Evolutionary conservation across 2,113 vertebrate genomes (phyloP).

Genomic region (Salvelinus fontinalis): DNA sequence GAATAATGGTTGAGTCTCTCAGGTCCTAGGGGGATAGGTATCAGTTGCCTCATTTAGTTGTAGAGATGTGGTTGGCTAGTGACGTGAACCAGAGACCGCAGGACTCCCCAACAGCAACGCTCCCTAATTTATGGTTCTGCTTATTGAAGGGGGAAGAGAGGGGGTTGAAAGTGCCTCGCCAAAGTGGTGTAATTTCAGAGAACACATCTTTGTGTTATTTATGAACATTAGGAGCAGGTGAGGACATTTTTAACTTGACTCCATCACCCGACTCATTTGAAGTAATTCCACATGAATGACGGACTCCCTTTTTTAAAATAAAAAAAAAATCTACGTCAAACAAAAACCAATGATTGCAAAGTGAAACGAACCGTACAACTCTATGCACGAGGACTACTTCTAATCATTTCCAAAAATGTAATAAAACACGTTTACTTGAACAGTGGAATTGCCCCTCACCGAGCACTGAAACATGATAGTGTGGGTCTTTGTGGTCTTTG

Average conservation of each 20-base stretch:
- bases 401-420: too few species aligned
- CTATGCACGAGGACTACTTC: too few species aligned
- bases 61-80: slow-evolving; percentile 24
- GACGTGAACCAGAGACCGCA: slow-evolving; percentile 14
- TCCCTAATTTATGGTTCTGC: slow-evolving; percentile 35
- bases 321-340: too few species aligned
- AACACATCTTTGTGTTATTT: too few species aligned
- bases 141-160: slow-evolving; percentile 10
- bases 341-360: too few species aligned
- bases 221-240: slow-evolving; percentile 27
- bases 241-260: slow-evolving; percentile 32
- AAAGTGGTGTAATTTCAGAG: slow-evolving; percentile 15
- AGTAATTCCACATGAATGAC: slow-evolving; percentile 7
- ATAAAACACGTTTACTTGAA: too few species aligned
- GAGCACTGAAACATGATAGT: slow-evolving; percentile 31
- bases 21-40: slow-evolving; percentile 20
- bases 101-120: slow-evolving; percentile 22
- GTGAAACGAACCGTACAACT: too few species aligned
- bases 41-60: slow-evolving; percentile 37
- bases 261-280: slow-evolving; percentile 34
- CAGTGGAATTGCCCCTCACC: slow-evolving; percentile 19
- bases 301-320: too few species aligned
- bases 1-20: slow-evolving; percentile 17
- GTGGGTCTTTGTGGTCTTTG: slow-evolving; percentile 49
- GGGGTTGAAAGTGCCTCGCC: slow-evolving; percentile 14